Base-by-base conservation (phyloP, 2,113 vertebrate genomes). In the Nannobrachium achirus region DNA sequence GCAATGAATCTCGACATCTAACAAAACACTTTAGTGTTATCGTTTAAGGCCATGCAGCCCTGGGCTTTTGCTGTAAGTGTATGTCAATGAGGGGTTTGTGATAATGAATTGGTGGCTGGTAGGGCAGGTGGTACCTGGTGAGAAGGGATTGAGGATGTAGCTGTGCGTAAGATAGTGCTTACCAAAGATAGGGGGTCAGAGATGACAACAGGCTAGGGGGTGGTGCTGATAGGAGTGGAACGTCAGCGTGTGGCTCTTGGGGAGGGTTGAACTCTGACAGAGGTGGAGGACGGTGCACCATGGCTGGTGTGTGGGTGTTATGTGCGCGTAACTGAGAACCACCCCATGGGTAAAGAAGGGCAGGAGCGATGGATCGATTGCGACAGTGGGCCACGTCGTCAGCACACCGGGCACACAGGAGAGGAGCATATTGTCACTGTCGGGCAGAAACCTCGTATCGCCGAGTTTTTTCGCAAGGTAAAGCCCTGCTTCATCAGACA, bases 341-440 rank as follows among this genome's bases (percentile, higher is more conserved):
- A 16, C 48, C 78, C 65, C 66, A 48, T 14, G 66, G 56, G 60
- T 64, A 57, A 7, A 40, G 51, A 68, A 58, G 60, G 66, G 55
- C 49, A 56, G 55, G 16, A 58, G 72, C 70, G 84, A 85, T 38
- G 59, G 79, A 83, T 72, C 2, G 64, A 76, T 41, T 78, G 63
- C 76, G 85, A 89, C 73, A 87, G 71, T 57, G 42, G 48, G 56
- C 77, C 62, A 40, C 50, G 67, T 88, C 50, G 67, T 88, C 85
- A 82, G 81, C 86, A 77, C 51, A 80, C 65, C 59, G 58, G 53
- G 63, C 64, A 79, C 71, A 57, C 25, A 25, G 25, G 50, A 75
- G 53, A 56, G 53, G 50, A 78, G 70, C 76, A 71, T 62, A 80
- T 78, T n/a, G 79, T 69, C 59, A 74, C 14, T n/a, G 53, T 72